Conservation (phyloP, 1,140 invertebrate genomes). For the Ceratina japonica region DNA sequence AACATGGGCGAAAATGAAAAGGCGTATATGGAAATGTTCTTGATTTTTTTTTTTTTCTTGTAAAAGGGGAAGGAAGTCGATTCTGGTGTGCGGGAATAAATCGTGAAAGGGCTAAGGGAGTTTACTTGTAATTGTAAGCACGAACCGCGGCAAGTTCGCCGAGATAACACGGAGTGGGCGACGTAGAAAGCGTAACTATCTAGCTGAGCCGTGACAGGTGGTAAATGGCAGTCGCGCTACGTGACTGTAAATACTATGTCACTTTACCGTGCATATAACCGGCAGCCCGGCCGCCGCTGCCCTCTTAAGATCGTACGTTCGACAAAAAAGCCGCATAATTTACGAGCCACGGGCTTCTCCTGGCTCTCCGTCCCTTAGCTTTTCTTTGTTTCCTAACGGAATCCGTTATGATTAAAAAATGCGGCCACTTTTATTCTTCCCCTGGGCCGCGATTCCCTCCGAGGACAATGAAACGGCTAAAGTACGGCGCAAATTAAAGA, state of each 20-base stretch:
- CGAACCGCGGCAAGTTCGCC: not conserved
- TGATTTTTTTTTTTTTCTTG: too few species aligned
- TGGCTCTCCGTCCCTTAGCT: not conserved
- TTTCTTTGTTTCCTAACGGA: not conserved
- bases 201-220: constrained; percentile 11
- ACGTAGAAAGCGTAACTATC: constrained; percentile 24
- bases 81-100: too few species aligned
- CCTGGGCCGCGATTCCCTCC: too few species aligned
- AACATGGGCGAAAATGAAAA: too few species aligned
- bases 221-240: constrained; percentile 37
- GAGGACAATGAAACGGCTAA: too few species aligned
- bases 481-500: too few species aligned
- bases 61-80: too few species aligned
- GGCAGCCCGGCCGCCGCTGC: not conserved
- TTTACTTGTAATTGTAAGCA: constrained; percentile 22
- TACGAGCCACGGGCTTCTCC: not conserved
- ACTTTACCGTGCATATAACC: constrained; percentile 21
- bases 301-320: constrained; percentile 10
- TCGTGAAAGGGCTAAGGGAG: constrained; percentile 2
- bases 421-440: too few species aligned
- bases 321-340: constrained; percentile 22
- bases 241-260: constrained; percentile 39
- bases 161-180: not conserved
- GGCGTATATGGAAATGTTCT: too few species aligned
- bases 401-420: not conserved